These are phyloP conservation scores for Lerista edwardsae DNA, from an alignment of 2,797 vertebrate species.

Conservation along the genomic window DNA sequence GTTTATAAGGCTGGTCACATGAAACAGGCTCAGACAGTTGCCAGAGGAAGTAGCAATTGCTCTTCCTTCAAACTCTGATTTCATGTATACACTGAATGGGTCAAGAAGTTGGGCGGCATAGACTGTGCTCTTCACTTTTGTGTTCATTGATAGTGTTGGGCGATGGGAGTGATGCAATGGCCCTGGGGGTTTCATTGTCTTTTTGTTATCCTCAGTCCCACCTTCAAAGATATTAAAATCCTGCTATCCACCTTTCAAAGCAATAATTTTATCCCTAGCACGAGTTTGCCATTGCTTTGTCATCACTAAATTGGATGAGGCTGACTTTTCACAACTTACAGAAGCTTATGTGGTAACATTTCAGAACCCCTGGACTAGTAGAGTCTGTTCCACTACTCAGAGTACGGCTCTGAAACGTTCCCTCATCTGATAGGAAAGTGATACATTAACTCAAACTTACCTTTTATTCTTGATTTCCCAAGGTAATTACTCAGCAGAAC, in stretches of 20 bases:
- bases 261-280: neutral
- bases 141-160: neutral
- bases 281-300: neutral
- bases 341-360: neutral
- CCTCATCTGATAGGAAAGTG: neutral
- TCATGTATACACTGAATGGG: neutral
- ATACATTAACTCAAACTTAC: constrained; percentile 56
- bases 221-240: neutral
- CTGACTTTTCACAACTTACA: neutral
- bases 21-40: neutral
- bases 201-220: neutral
- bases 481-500: constrained; percentile 78
- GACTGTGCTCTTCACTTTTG: neutral
- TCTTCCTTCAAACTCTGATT: neutral
- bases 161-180: neutral
- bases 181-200: too few relatives aligned
- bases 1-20: neutral
- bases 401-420: constrained; percentile 14
- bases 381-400: constrained; percentile 10
- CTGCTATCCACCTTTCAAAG: neutral
- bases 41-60: too few relatives aligned
- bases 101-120: neutral
- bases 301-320: neutral
- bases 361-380: neutral
- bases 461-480: constrained; percentile 58